Evolutionary conservation across 1,140 invertebrate species (phyloP), one percentile per base, ranked within the genome.

Genomic region (Lycorma delicatula): DNA sequence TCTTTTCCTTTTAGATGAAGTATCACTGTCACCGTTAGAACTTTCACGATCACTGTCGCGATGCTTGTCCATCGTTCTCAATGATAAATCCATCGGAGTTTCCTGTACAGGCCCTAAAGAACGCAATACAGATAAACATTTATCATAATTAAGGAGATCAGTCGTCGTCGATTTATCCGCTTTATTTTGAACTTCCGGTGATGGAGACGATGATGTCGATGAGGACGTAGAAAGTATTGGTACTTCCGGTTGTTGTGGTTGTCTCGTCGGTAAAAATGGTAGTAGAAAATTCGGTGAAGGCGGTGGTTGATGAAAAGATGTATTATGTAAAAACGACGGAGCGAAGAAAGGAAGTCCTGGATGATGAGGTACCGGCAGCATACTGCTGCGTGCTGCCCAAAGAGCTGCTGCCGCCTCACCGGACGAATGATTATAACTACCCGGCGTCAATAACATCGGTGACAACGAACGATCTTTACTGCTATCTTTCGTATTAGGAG

Each of bases 41-140:
- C 16, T n/a, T 22, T 29, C 26, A 28, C 28, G 26, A 16, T 53
- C 51, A 5, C 2, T 56, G 13, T 27, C 46, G 16, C 28, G 26
- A 28, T 11, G 13, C 1, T 23, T 38, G 22, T 38, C 31, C 26
- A 25, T 26, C 9, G 47, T 51, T n/a, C 56, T 50, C 27, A 34
- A 51, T 1, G 56, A 57, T 13, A 60, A 36, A 18, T 60, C 59
- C 59, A 60, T 60, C 16, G 59, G 59, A 4, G 34, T 26, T n/a
- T 63, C 31, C 56, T 75, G 73, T 27, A 72, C 73, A 1, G 73
- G 73, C 12, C 73, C 73, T 20, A 75, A 55, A 0, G 71, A 71
- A 31, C 70, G 66, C 23, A 74, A 50, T 29, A 69, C 71, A 16
- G 71, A 70, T 1, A 73, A 20, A 44, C 67, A 70, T 59, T 73